These are phyloP conservation scores for Charina bottae DNA, from an alignment of 2,113 vertebrate species.

Conservation along the genomic window DNA sequence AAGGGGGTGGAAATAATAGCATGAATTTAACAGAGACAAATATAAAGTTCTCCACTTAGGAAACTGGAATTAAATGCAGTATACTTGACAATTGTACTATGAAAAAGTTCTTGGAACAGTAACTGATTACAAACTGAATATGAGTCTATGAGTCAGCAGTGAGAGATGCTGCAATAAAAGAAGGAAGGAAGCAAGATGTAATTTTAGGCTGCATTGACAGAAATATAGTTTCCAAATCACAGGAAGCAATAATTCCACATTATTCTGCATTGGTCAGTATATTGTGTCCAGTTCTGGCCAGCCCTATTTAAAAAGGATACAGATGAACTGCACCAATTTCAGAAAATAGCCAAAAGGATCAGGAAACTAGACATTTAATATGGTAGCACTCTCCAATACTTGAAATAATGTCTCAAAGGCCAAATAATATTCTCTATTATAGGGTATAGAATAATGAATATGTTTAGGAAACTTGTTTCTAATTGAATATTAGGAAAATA, in stretches of 20 bases:
- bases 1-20: neutral
- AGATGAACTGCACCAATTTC: neutral
- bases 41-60: neutral
- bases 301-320: neutral
- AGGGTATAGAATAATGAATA: neutral
- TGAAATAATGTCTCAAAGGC: neutral
- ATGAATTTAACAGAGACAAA: neutral
- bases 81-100: neutral
- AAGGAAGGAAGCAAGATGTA: neutral
- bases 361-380: neutral
- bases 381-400: neutral
- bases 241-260: neutral
- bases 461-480: neutral
- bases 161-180: neutral
- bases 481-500: neutral
- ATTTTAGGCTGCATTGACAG: neutral
- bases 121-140: neutral
- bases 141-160: neutral
- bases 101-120: neutral
- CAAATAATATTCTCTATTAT: neutral
- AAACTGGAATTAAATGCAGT: neutral
- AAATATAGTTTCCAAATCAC: neutral
- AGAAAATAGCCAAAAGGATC: neutral
- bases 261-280: neutral
- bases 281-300: neutral